Evolutionary conservation across 2,797 vertebrate genomes (phyloP), one percentile per base, ranked within the genome.

Genomic region (Huso huso): DNA sequence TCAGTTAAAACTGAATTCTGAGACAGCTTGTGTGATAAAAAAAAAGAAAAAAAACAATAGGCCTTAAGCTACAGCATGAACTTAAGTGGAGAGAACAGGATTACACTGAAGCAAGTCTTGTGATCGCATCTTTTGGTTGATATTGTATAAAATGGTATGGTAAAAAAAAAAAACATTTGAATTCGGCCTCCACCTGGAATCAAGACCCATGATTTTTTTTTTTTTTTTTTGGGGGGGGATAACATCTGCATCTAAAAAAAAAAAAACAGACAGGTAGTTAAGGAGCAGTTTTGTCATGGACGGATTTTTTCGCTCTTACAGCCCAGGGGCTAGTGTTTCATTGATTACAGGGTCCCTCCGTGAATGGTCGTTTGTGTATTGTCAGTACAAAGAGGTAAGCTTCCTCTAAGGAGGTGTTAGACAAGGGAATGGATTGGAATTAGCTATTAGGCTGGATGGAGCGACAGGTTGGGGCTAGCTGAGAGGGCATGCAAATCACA

Each of bases 281-380:
- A 70, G 75, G 83, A 81, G 80, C 80, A 88, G 84, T 87, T 90
- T 88, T 87, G 87, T 86, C 87, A 89, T 84, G 85, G 83, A 79
- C 87, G 83, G 83, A 86, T 85, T 86, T 88, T 83, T 77, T 83
- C 71, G 23, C 23, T 76, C 71, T 78, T 77, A 86, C 88, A 86
- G 87, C 88, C 88, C 82, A 82, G 79, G 79, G 88, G 89, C 87
- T 89, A 88, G 88, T 90, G 83, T 91, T 90, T 90, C 90, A 87
- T 87, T 91, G 89, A 91, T 91, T 90, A 90, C 87, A 90, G 88
- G 90, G 87, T 85, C 78, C 78, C 84, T 83, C 86, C 90, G 86
- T 90, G 87, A 91, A 90, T 89, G 87, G 87, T 81, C 82, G 86
- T 87, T 90, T 91, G 89, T 89, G 89, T 90, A 90, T 91, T 91